Percentiles rank a stretch among this genome's conserved stretches.
Conservation (phyloP, 2,888 invertebrate genomes). For the Apodemia zela region DNA sequence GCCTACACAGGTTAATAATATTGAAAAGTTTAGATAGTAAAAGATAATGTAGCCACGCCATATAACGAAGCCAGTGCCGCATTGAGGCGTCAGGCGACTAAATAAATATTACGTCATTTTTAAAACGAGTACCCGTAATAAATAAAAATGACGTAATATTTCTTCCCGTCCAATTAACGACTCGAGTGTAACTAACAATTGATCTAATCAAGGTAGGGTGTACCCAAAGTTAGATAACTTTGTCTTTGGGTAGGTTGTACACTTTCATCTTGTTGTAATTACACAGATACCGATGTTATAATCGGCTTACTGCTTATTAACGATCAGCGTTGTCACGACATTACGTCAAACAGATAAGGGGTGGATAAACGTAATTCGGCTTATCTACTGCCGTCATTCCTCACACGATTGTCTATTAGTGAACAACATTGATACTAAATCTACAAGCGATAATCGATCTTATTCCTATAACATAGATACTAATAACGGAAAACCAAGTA, state of each 20-base stretch:
- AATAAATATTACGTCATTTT: slow-evolving; percentile 1
- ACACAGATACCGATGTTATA: slow-evolving; percentile 23
- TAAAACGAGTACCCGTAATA: neutral
- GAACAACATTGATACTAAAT: neutral
- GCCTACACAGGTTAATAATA: too few relatives aligned
- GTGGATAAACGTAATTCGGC: slow-evolving; percentile 27
- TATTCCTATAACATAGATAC: neutral
- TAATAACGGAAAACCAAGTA: neutral
- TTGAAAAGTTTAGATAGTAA: too few relatives aligned
- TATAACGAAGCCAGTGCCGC: neutral
- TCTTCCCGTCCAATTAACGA: neutral
- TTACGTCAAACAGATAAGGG: slow-evolving; percentile 35
- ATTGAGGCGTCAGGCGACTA: neutral
- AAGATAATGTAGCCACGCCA: neutral
- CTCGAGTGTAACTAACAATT: neutral
- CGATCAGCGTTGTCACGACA: slow-evolving; percentile 33
- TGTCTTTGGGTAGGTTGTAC: neutral
- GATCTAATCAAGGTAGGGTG: neutral
- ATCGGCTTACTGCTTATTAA: slow-evolving; percentile 37
- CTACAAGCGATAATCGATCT: neutral
- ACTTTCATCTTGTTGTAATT: slow-evolving; percentile 13
- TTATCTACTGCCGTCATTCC: slow-evolving; percentile 8
- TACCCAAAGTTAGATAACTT: neutral
- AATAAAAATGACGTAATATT: neutral
- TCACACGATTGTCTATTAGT: slow-evolving; percentile 4